These are phyloP conservation scores for Matsumyia berberina DNA, from an alignment of 2,888 invertebrate genomes.

Conservation along the genomic window DNA sequence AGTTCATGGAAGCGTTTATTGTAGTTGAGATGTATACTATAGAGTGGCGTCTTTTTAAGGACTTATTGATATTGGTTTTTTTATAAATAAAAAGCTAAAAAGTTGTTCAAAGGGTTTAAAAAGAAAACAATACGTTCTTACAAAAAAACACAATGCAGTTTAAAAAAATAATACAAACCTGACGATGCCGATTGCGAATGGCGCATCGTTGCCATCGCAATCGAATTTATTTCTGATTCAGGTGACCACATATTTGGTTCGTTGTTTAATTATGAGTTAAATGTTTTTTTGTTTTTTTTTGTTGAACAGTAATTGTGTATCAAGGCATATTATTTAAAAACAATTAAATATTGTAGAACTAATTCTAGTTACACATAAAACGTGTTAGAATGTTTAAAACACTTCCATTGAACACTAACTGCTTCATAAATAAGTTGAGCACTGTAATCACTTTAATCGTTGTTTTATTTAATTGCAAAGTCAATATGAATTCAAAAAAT, in stretches of 20 bases:
- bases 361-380: conserved; percentile 4
- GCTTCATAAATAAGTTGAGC: neutral
- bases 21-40: too few relatives aligned
- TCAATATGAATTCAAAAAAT: conserved; percentile 2
- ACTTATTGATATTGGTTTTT: too few relatives aligned
- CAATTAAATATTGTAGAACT: conserved; percentile 10
- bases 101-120: neutral
- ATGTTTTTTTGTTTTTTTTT: conserved; percentile 22
- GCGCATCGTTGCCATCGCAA: conserved; percentile 91
- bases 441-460: conserved; percentile 15
- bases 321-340: conserved; percentile 52
- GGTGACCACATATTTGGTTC: conserved; percentile 87
- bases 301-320: conserved; percentile 30
- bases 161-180: conserved; percentile 85
- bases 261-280: conserved; percentile 48
- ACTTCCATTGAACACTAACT: too few relatives aligned
- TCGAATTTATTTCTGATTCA: conserved; percentile 92
- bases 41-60: too few relatives aligned
- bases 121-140: neutral
- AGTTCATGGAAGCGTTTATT: too few relatives aligned
- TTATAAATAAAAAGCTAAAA: too few relatives aligned
- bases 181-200: conserved; percentile 90
- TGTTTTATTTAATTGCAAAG: neutral
- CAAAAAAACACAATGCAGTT: neutral
- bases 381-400: conserved; percentile 10